Conservation (phyloP, 37 sponge, comb jelly and placozoan genomes). For the Axinella damicornis region DNA sequence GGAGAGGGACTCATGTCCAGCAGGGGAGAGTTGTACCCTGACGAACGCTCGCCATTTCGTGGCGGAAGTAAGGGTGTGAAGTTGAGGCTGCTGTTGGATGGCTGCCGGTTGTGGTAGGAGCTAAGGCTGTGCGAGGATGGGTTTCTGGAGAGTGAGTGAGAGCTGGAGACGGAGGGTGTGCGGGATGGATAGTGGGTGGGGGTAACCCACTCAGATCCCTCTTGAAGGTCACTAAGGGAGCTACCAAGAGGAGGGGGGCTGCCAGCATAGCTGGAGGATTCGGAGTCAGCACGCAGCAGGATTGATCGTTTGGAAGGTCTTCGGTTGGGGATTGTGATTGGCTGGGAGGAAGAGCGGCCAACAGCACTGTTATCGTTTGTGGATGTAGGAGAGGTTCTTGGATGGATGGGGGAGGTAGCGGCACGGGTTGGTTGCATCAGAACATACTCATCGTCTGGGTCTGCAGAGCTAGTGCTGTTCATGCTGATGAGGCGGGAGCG, state of each 20-base stretch:
- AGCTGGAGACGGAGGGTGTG: neutral
- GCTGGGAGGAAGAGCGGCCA: constrained; percentile 9
- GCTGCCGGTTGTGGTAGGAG: neutral
- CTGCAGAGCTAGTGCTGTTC: neutral
- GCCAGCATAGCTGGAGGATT: constrained; percentile 2
- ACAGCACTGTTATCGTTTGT: neutral
- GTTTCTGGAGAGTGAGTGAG: constrained; percentile 19
- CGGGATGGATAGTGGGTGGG: neutral
- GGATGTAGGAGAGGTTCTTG: neutral
- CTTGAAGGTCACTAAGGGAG: constrained; percentile 24
- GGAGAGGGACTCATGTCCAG: constrained; percentile 38
- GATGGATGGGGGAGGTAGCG: constrained; percentile 4
- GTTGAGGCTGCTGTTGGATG: neutral
- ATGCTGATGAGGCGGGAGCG: constrained; percentile 3
- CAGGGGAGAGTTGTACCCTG: constrained; percentile 46
- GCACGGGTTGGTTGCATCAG: constrained; percentile 42
- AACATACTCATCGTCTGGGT: constrained; percentile 46
- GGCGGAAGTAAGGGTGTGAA: neutral
- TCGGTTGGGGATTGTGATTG: constrained; percentile 41
- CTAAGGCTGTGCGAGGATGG: neutral
- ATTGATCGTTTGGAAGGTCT: constrained; percentile 10
- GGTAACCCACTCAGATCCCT: neutral
- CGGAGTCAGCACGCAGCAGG: constrained; percentile 24
- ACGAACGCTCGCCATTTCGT: constrained; percentile 5
- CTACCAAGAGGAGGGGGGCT: constrained; percentile 5